Evolutionary conservation across 1,140 invertebrate genomes (phyloP), one percentile per base, ranked within the genome.

Genomic region (Zaprionus tsacasi): DNA sequence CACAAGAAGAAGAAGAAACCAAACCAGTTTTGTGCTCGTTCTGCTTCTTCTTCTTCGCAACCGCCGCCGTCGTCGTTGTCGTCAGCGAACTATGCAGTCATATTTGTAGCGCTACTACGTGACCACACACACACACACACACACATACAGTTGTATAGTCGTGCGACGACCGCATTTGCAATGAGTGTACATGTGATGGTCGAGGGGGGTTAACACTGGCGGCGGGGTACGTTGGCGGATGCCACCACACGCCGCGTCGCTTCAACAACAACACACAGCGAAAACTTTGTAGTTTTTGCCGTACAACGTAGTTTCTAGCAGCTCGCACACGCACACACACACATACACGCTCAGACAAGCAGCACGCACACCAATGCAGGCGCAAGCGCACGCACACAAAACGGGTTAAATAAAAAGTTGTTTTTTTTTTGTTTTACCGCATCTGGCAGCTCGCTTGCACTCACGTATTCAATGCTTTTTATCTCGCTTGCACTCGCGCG

Each of bases 211-310:
- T 30, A 35, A 35, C 1, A 35, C 7, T 8, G 43, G 35, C 25
- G 48, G 40, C 15, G 33, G 54, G 74, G 30, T 11, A 25, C 25
- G 48, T 52, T 68, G 61, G 64, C 79, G 79, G 64, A 82, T 83
- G 81, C 81, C 81, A 82, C 81, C 81, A 83, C 81, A 83, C 76
- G 81, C 77, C 80, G 83, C 79, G 76, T 55, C 64, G 70, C 45
- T 65, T 40, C 40, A 30, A 63, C 68, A 13, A 35, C 67, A 71
- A 58, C 56, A 59, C 50, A 40, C 60, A 64, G 57, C 38, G 48
- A 74, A 55, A 87, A 74, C 77, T 87, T 88, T 80, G 83, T 83
- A 85, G 81, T 83, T 85, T 83, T 78, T 68, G 78, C 67, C 79
- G 75, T 76, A 76, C 73, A 76, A 76, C 73, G 74, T 76, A 67